phyloP scores from a whole-genome alignment of 2,113 vertebrate species.

The Pygathrix nemaeus region DNA sequence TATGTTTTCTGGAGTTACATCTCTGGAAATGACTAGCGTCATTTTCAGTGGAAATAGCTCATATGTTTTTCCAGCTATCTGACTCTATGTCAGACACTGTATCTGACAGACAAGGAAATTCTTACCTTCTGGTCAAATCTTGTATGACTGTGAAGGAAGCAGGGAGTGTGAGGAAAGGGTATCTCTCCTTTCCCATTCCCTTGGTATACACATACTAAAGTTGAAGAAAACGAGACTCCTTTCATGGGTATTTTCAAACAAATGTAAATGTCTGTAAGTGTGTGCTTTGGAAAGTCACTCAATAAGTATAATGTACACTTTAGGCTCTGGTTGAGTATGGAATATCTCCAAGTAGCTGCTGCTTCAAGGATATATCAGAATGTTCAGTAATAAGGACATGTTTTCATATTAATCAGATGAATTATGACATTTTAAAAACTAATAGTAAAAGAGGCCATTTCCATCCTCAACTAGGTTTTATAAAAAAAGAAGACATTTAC shows the following conservation, averaged over 20 bases:
- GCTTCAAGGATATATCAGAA: not conserved
- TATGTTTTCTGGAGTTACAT: not conserved
- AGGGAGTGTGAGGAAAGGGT: not conserved
- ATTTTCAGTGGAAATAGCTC: constrained; percentile 29
- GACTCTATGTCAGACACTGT: not conserved
- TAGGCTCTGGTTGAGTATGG: not conserved
- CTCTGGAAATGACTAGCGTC: not conserved
- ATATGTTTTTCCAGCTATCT: constrained; percentile 32
- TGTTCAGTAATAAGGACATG: not conserved
- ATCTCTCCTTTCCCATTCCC: not conserved
- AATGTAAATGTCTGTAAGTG: not conserved
- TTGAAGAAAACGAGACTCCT: not conserved
- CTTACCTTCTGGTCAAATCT: not conserved
- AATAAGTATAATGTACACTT: not conserved
- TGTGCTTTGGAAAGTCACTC: not conserved
- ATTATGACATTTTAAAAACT: not conserved
- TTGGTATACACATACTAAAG: not conserved
- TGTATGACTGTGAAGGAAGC: not conserved
- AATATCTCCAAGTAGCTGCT: not conserved
- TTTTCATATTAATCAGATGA: constrained; percentile 3
- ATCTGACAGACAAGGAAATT: constrained; percentile 5
- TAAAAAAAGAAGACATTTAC: not conserved
- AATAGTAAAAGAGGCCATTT: not conserved
- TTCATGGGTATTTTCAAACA: not conserved
- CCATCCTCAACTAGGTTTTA: not conserved